Evolutionary conservation across 2,888 invertebrate species (phyloP).

Genomic region (Scelioninae gen. 1): DNA sequence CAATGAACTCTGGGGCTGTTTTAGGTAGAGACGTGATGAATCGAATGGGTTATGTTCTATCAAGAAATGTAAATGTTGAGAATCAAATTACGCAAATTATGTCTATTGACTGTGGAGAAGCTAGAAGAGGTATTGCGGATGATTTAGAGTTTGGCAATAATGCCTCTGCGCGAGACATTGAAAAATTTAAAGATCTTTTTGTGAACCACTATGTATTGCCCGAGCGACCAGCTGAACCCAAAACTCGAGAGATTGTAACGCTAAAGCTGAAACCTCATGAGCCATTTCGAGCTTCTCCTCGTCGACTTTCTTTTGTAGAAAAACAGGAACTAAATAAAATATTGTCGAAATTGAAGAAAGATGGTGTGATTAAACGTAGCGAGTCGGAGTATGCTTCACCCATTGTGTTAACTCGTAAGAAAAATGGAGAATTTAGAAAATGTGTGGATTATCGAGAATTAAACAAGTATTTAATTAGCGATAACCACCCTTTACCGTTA

Average conservation of each 20-base stretch:
- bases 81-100: neutral
- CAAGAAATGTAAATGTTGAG: neutral
- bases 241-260: neutral
- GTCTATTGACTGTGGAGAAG: conserved; percentile 3
- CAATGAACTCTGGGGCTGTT: neutral
- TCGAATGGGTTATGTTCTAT: neutral
- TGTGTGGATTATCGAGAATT: conserved; percentile 40
- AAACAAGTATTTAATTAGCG: conserved; percentile 19
- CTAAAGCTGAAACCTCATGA: conserved; percentile 15
- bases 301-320: conserved; percentile 12
- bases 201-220: neutral
- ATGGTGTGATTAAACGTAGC: conserved; percentile 6
- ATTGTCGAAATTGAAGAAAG: neutral
- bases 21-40: conserved; percentile 13
- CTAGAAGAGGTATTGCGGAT: conserved; percentile 4
- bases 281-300: conserved; percentile 18
- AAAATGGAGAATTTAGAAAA: conserved; percentile 4
- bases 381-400: conserved; percentile 30
- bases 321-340: conserved; percentile 9
- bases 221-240: conserved; percentile 11
- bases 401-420: conserved; percentile 26
- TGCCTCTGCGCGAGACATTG: neutral
- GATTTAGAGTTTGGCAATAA: conserved; percentile 1
- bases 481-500: conserved; percentile 32
- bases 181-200: conserved; percentile 7